Evolutionary conservation across 1,140 invertebrate genomes (phyloP).

Genomic region (Aphaenogaster floridana): DNA sequence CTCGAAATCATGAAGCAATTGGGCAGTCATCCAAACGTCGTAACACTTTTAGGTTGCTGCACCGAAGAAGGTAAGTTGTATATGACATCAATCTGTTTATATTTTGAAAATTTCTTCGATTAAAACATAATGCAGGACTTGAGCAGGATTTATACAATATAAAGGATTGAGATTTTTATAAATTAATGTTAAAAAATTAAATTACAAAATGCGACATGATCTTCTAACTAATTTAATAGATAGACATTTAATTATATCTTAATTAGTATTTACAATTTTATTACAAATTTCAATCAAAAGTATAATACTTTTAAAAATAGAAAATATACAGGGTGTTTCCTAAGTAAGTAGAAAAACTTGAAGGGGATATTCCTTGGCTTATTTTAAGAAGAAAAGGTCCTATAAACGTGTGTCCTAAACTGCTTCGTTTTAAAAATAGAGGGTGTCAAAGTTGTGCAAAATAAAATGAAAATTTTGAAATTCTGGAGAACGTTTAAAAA

Average conservation of each 20-base stretch:
- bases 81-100: neutral
- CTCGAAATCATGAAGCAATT: slow-evolving; percentile 95
- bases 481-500: no score
- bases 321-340: neutral
- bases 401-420: no score
- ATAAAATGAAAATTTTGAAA: no score
- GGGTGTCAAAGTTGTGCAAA: no score
- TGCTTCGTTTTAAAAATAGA: no score
- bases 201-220: neutral
- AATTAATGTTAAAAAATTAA: neutral
- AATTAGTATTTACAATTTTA: neutral
- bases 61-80: slow-evolving; percentile 91
- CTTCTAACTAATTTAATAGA: neutral
- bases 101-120: neutral
- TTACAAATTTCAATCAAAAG: neutral
- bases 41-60: slow-evolving; percentile 94
- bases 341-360: no score
- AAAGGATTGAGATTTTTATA: neutral
- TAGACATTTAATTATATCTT: neutral
- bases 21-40: slow-evolving; percentile 94
- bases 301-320: neutral
- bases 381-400: no score
- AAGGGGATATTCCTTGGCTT: no score
- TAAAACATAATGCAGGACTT: neutral
- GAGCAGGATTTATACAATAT: neutral